phyloP scores from a whole-genome alignment of 1,140 invertebrate genomes.

The Daktulosphaira vitifoliae region DNA sequence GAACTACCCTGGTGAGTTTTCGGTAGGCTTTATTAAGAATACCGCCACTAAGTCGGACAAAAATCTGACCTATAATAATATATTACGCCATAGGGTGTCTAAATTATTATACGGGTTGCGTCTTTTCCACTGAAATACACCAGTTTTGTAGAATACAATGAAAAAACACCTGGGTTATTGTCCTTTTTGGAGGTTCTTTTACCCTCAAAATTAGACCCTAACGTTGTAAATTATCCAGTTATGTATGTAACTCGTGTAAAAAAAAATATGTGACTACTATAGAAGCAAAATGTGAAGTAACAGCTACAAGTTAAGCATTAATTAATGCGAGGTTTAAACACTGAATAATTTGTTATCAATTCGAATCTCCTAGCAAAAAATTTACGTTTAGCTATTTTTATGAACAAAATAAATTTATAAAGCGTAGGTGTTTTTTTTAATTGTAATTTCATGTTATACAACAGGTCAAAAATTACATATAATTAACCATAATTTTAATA shows the following conservation, averaged over 20 bases:
- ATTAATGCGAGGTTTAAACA: no score
- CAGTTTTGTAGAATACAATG: constrained; percentile 8
- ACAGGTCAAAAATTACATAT: no score
- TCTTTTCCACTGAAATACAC: constrained; percentile 11
- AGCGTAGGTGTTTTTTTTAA: no score
- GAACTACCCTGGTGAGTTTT: background rate
- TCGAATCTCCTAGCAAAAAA: no score
- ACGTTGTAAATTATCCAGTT: constrained; percentile 28
- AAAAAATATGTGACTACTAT: constrained; percentile 12
- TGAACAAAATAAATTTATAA: no score
- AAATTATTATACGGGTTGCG: constrained; percentile 5
- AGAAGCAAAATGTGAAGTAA: constrained; percentile 7
- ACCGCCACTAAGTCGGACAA: constrained; percentile 21
- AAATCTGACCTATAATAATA: constrained; percentile 31
- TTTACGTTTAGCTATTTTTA: no score
- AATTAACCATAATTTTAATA: no score
- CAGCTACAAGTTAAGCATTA: constrained; percentile 15
- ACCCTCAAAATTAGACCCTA: constrained; percentile 24
- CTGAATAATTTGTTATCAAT: no score
- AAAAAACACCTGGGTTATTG: constrained; percentile 21
- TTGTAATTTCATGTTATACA: no score
- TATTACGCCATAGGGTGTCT: constrained; percentile 29
- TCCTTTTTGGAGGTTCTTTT: constrained; percentile 20
- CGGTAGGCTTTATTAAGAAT: constrained; percentile 1
- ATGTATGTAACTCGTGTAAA: constrained; percentile 1